phyloP scores from a whole-genome alignment of 2,888 invertebrate genomes.

The Eupithecia subumbrata region DNA sequence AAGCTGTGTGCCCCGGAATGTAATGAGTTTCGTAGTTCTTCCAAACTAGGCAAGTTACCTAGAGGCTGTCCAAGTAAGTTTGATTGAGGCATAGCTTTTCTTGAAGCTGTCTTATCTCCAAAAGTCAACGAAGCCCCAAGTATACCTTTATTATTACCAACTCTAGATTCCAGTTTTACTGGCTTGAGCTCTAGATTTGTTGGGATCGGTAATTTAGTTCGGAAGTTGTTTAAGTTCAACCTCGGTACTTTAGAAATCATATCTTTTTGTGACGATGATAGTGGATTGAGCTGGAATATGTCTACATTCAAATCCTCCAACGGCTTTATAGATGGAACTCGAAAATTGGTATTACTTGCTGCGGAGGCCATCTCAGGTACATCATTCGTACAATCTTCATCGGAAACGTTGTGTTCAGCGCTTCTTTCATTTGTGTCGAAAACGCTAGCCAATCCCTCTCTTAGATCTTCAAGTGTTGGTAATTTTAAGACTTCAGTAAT shows the following conservation, averaged over 20 bases:
- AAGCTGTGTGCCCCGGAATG: constrained; percentile 43
- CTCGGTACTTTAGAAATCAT: constrained; percentile 45
- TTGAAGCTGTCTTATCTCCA: constrained; percentile 38
- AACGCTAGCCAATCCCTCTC: constrained; percentile 49
- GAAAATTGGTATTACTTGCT: constrained; percentile 48
- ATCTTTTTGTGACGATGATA: constrained; percentile 34
- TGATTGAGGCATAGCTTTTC: constrained; percentile 38
- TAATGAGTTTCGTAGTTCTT: constrained; percentile 41
- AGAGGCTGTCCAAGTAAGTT: constrained; percentile 42
- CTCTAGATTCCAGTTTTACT: constrained; percentile 54
- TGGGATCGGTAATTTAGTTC: constrained; percentile 58
- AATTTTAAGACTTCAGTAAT: constrained; percentile 42
- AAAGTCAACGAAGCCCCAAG: constrained; percentile 52
- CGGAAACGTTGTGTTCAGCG: constrained; percentile 37
- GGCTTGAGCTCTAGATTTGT: constrained; percentile 57
- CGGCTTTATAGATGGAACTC: constrained; percentile 46
- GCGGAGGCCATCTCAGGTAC: constrained; percentile 50
- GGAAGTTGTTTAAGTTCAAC: constrained; percentile 57
- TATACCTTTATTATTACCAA: constrained; percentile 50
- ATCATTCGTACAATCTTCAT: constrained; percentile 40
- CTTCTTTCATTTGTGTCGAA: constrained; percentile 47
- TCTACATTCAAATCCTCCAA: constrained; percentile 56
- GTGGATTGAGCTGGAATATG: constrained; percentile 54
- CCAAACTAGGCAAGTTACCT: constrained; percentile 48
- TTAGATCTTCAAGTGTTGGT: constrained; percentile 54